Evolutionary conservation across 2,797 vertebrate genomes (phyloP).

Genomic region (Lithobates sylvaticus): DNA sequence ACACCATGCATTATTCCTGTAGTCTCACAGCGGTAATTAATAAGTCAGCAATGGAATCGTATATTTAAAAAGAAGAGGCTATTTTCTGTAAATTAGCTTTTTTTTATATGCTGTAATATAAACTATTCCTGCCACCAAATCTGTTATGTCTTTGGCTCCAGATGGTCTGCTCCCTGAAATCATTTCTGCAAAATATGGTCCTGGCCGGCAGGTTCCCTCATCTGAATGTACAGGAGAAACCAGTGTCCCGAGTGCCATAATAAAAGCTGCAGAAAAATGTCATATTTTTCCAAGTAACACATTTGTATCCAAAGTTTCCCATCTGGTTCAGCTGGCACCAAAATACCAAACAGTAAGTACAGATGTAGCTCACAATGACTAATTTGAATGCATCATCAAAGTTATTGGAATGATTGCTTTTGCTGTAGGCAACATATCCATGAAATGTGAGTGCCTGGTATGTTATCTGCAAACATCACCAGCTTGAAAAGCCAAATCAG

Average conservation of each 20-base stretch:
- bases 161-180: constrained; percentile 46
- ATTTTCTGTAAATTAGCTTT: constrained; percentile 46
- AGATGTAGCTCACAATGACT: constrained; percentile 62
- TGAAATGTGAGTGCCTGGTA: constrained; percentile 45
- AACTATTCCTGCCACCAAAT: constrained; percentile 55
- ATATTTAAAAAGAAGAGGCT: constrained; percentile 20
- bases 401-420: constrained; percentile 66
- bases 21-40: constrained; percentile 28
- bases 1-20: not conserved
- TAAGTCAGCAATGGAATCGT: constrained; percentile 20
- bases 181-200: constrained; percentile 60
- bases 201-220: constrained; percentile 44
- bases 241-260: constrained; percentile 45
- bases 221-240: constrained; percentile 47
- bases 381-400: constrained; percentile 66
- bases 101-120: constrained; percentile 29
- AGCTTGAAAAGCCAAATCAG: constrained; percentile 20
- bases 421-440: constrained; percentile 65
- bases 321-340: constrained; percentile 58
- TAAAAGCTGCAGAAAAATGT: constrained; percentile 54
- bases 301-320: constrained; percentile 62
- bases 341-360: constrained; percentile 61
- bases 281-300: constrained; percentile 57
- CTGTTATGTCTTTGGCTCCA: constrained; percentile 62
- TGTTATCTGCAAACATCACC: constrained; percentile 27